Base-by-base conservation (phyloP, 2,113 vertebrate genomes). In the Myiagra hebetior region DNA sequence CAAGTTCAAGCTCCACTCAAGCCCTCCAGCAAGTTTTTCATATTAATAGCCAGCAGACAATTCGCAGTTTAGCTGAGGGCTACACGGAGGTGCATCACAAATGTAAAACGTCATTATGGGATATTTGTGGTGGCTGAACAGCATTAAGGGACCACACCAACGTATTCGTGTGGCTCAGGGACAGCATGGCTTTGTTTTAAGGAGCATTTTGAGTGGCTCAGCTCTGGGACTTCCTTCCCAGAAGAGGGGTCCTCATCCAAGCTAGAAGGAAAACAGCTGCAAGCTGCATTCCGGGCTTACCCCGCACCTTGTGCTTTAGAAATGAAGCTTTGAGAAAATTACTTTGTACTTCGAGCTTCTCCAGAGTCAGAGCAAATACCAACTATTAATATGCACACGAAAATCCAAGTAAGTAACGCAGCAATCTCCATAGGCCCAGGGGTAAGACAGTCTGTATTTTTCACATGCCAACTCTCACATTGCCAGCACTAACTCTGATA, bases 141-240 rank as follows among this genome's bases (percentile, higher is more conserved):
- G 37, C 12, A 39, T 9, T 13, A 24, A 27, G 39, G 22, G 7
- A 74, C 10, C 52, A 22, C 27, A 9, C 1, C 24, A n/a, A 22
- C 14, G 8, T 0, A 22, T 2, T 0, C 5, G n/a, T 0, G 39
- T 1, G 30, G n/a, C n/a, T 39, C 35, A 37, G 0, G 24, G 28
- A 33, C 26, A 46, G n/a, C 31, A 56, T 42, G 41, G 59, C 30
- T 64, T 30, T 19, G 42, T 50, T 82, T 65, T 12, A 47, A 52
- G 24, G 33, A 52, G 53, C 4, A 5, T 49, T 85, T 83, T 26
- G 15, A 86, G 23, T 53, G 49, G 5, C 14, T 85, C 49, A 33
- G 60, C 46, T 59, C 56, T 13, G 35, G 9, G 33, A 72, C 33
- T 73, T 57, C n/a, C 20, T 56, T 65, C 59, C 44, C 59, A 87